Conservation (phyloP, 2,113 vertebrate genomes). For the Arizona elegans region DNA sequence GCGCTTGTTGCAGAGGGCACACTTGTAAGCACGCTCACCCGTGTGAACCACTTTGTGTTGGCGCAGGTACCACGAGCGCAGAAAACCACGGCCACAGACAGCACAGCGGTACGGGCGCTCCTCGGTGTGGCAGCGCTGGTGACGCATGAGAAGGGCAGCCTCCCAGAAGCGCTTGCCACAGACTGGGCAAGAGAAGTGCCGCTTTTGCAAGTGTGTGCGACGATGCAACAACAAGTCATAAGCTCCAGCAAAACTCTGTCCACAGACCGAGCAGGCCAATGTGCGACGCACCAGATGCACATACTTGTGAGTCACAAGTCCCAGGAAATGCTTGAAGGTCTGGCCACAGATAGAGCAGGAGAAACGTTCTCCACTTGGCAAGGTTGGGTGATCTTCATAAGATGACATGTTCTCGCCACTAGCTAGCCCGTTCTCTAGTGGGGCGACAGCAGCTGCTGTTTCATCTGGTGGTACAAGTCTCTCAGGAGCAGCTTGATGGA, state of each 20-base stretch:
- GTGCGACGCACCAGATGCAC: conserved; percentile 69
- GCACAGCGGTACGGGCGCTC: conserved; percentile 82
- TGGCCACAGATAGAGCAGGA: conserved; percentile 87
- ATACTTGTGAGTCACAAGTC: conserved; percentile 81
- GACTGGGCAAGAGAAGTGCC: conserved; percentile 81
- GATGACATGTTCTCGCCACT: conserved; percentile 51
- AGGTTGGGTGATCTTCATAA: conserved; percentile 47
- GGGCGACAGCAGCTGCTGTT: conserved; percentile 57
- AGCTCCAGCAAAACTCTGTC: conserved; percentile 65
- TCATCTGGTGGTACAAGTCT: conserved; percentile 62
- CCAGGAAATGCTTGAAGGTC: conserved; percentile 84
- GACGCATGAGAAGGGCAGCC: conserved; percentile 81
- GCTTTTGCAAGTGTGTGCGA: conserved; percentile 78
- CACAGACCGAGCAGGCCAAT: conserved; percentile 65
- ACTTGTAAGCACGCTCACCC: conserved; percentile 67
- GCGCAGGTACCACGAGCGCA: conserved; percentile 81
- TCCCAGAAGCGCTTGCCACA: conserved; percentile 87
- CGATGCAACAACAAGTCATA: conserved; percentile 71
- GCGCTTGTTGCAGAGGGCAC: conserved; percentile 67
- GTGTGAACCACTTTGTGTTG: conserved; percentile 82
- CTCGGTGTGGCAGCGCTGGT: conserved; percentile 84
- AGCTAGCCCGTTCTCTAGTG: conserved; percentile 71
- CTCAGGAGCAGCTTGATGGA: conserved; percentile 69
- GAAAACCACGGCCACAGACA: conserved; percentile 77
- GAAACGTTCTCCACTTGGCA: conserved; percentile 74